phyloP scores from a whole-genome alignment of 2,888 invertebrate species.

The Cataglyphis rosenhaueri region DNA sequence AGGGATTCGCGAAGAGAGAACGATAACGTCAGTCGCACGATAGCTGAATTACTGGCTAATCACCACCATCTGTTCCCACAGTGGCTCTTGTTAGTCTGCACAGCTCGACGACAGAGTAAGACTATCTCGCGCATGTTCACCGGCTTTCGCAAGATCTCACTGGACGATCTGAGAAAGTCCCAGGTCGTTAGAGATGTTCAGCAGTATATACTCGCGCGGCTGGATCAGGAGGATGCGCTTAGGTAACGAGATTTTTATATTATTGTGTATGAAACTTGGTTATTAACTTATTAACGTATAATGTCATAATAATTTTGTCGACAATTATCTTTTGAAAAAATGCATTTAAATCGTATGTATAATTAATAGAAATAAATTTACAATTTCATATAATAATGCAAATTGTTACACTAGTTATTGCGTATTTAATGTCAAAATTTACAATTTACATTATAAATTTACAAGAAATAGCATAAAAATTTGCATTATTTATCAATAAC shows the following conservation, averaged over 20 bases:
- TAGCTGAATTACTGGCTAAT: constrained; percentile 94
- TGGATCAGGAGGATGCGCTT: constrained; percentile 95
- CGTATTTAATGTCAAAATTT: background rate
- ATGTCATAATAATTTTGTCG: background rate
- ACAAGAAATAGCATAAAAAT: background rate
- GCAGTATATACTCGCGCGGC: constrained; percentile 95
- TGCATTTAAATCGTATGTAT: background rate
- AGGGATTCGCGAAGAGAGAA: constrained; percentile 85
- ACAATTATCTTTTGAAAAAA: background rate
- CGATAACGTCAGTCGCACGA: constrained; percentile 87
- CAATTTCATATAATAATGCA: background rate
- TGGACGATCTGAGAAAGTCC: constrained; percentile 95
- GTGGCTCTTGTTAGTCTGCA: constrained; percentile 96
- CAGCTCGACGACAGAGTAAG: constrained; percentile 94
- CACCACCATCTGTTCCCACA: constrained; percentile 97
- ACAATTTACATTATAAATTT: background rate
- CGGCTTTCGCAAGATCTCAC: constrained; percentile 95
- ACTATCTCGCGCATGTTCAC: constrained; percentile 92
- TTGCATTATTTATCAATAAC: background rate
- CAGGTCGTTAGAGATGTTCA: constrained; percentile 98
- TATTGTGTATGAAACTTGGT: background rate
- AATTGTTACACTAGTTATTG: background rate
- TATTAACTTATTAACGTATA: background rate
- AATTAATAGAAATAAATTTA: background rate
- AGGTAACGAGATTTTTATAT: constrained; percentile 69